Evolutionary conservation across 2,888 invertebrate species (phyloP), one percentile per base, ranked within the genome.

Genomic region (Agonopterix subpropinquella): DNA sequence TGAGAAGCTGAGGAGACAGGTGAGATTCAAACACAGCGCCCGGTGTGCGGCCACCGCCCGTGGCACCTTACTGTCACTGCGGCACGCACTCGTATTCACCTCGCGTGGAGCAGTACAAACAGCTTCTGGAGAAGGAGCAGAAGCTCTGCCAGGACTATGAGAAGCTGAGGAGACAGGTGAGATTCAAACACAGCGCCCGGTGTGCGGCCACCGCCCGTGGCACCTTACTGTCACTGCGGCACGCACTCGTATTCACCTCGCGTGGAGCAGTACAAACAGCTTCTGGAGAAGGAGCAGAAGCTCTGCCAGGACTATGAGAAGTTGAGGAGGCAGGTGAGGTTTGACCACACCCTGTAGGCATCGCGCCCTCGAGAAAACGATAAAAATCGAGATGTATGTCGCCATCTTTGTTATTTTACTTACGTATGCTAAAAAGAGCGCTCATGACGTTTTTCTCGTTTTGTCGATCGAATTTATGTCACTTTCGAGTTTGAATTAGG

Each of bases 211-310:
- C 83, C 89, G 8, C 80, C 90, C 0, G 90, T 91, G 2, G 90
- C 91, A 1, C 91, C 91, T 0, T 91, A 91, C 63, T 92, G 92
- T 61, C 90, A 91, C 66, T 92, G 92, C 74, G 91, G 92, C 55
- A 87, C 85, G 0, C 92, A 92, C 61, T 83, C 90, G 0, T 91
- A 91, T 62, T 89, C 90, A 0, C 91, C 90, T 0, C 77, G 90
- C 47, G 87, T 91, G 51, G 91, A 90, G 53, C 90, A 91, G 53
- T 92, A 92, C 74, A 90, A 90, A 60, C 89, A 90, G 56, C 66
- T 92, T 44, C 77, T 91, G 0, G 89, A 91, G 15, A 92, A 92
- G 57, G 92, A 92, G 56, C 87, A 87, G 54, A 87, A 89, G 44
- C 73, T 92, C 1, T 89, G 90, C 52, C 76, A 90, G 8, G 91